These are phyloP conservation scores for Torymus auratus DNA, from an alignment of 2,888 invertebrate genomes.

Conservation along the genomic window DNA sequence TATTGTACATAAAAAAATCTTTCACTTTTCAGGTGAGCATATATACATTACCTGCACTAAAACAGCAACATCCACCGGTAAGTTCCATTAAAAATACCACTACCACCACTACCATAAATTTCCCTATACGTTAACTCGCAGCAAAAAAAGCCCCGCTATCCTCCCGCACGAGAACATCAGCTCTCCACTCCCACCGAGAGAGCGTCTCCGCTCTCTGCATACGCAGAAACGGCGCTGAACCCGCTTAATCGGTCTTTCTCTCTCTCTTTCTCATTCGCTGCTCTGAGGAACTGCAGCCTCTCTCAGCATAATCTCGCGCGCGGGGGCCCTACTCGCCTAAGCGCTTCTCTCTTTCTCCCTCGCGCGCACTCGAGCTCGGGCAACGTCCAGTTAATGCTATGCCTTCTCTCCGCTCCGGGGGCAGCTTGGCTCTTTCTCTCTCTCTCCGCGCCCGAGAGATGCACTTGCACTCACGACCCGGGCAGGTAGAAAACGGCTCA, in stretches of 20 bases:
- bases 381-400: constrained; percentile 71
- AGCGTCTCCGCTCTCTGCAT: neutral
- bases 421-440: constrained; percentile 22
- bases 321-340: neutral
- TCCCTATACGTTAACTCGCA: too few relatives aligned
- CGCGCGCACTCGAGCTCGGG: constrained; percentile 56
- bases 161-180: too few relatives aligned
- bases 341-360: constrained; percentile 28
- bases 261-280: constrained; percentile 7
- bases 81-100: too few relatives aligned
- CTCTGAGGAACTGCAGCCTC: neutral
- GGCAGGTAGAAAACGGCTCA: constrained; percentile 50
- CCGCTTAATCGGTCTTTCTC: constrained; percentile 41
- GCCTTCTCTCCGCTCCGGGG: constrained; percentile 62
- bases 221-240: constrained; percentile 27
- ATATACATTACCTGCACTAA: too few relatives aligned
- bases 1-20: too few relatives aligned
- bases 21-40: too few relatives aligned
- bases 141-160: too few relatives aligned
- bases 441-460: constrained; percentile 27
- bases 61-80: too few relatives aligned
- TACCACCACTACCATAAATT: too few relatives aligned
- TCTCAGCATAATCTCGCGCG: neutral
- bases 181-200: too few relatives aligned
- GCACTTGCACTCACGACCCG: constrained; percentile 51